Base-by-base conservation (phyloP, 2,797 vertebrate species). In the Coranthus polyacanthus region DNA sequence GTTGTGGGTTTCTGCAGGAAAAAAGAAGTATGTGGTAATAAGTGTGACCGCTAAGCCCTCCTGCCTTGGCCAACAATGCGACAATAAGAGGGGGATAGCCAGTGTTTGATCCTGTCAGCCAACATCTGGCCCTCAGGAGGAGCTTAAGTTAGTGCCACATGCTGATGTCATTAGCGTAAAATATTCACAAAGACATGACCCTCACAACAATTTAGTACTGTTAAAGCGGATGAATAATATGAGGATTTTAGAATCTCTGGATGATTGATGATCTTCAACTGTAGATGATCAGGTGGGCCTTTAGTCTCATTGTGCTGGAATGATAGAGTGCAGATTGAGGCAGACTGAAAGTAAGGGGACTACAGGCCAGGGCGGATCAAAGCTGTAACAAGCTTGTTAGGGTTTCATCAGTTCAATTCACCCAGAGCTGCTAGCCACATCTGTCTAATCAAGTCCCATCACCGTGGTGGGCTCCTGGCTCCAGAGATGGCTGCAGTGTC, bases 101-200 rank as follows among this genome's bases (percentile, higher is more conserved):
- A 75, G 64, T 74, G 83, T 88, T 86, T 89, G 83, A 88, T 88
- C 80, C 74, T 51, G 37, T 81, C 68, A 78, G 69, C 76, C 81
- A 85, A 92, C 91, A 93, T 94, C 90, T 92, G 92, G 88, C 55
- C 81, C 69, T 89, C 81, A 86, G 85, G 78, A 90, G 72, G 59
- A 76, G 75, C 86, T 91, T 85, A 86, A 91, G 78, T 90, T 91
- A 91, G 90, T 75, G 77, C 64, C 86, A 89, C 91, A 93, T 91
- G 79, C 79, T 89, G 89, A 84, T 90, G 86, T 88, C 86, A 90
- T 93, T 92, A 91, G 67, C 5, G 69, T 85, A 84, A 90, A 91
- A 89, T 70, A 86, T 81, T 90, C 73, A 82, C 79, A 72, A 80
- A 85, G 81, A 71, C 79, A 54, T 81, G 84, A 89, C 83, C 84